These are phyloP conservation scores for Phylloscopus collybita DNA, from an alignment of 2,797 vertebrate genomes.

Conservation along the genomic window DNA sequence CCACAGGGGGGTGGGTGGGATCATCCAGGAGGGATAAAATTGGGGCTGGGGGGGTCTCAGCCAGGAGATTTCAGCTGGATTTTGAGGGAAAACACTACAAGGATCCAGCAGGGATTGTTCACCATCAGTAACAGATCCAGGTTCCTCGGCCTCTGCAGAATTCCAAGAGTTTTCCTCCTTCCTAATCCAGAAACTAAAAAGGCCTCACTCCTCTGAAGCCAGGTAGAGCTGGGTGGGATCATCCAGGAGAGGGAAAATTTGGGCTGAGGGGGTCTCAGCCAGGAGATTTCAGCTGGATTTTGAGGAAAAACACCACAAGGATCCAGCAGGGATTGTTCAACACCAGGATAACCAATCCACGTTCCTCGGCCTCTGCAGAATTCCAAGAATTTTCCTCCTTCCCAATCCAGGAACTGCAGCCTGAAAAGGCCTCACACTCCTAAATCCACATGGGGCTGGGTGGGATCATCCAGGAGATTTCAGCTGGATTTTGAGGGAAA, in stretches of 20 bases:
- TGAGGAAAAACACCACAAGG: rapidly evolving
- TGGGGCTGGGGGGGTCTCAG: too few species aligned
- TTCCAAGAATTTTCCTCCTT: background rate
- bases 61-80: too few species aligned
- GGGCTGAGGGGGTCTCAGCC: too few species aligned
- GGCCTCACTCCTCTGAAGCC: too few species aligned
- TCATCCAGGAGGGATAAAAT: too few species aligned
- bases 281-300: background rate
- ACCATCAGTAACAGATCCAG: background rate
- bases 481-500: too few species aligned
- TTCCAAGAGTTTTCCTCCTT: background rate
- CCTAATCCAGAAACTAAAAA: background rate
- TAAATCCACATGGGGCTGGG: background rate
- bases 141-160: background rate
- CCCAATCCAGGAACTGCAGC: background rate
- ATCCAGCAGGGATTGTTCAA: background rate
- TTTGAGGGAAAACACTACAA: rapidly evolving
- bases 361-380: too few species aligned
- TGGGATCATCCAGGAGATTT: too few species aligned
- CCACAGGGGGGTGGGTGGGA: too few species aligned
- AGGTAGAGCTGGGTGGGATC: too few species aligned
- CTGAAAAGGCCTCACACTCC: background rate
- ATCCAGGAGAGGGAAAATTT: background rate
- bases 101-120: background rate
- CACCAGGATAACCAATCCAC: background rate